Evolutionary conservation across 2,888 invertebrate species (phyloP).

Genomic region (Acrocera orbiculus): DNA sequence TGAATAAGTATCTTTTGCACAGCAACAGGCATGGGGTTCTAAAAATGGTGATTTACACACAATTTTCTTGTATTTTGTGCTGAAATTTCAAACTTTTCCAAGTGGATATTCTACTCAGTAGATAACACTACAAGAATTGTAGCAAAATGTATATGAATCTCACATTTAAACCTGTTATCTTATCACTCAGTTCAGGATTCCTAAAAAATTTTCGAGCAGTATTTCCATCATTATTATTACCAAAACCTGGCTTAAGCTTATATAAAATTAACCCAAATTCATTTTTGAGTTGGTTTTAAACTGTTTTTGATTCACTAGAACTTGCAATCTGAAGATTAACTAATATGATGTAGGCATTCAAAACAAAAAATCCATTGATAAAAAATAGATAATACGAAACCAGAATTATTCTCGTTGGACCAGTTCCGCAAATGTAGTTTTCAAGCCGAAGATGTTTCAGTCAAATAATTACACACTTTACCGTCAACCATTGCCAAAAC

Average conservation of each 20-base stretch:
- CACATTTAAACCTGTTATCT: conserved; percentile 6
- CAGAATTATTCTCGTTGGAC: no score
- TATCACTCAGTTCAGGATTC: no score
- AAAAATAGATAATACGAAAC: no score
- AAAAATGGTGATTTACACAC: conserved; percentile 16
- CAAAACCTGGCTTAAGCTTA: conserved; percentile 14
- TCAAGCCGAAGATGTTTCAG: no score
- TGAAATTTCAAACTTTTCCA: not conserved
- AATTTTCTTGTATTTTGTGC: not conserved
- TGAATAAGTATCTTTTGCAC: conserved; percentile 17
- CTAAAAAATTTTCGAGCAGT: no score
- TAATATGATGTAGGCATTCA: conserved; percentile 1
- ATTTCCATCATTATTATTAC: conserved; percentile 15
- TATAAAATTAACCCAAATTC: conserved; percentile 14
- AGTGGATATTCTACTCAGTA: conserved; percentile 3
- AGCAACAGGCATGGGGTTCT: conserved; percentile 17
- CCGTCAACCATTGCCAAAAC: no score
- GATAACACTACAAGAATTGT: conserved; percentile 12
- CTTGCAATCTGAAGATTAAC: not conserved
- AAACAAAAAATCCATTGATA: conserved; percentile 3
- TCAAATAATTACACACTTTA: no score
- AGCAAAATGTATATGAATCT: conserved; percentile 3
- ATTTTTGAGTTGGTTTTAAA: conserved; percentile 9
- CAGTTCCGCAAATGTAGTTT: no score
- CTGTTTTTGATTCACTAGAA: not conserved